phyloP scores from a whole-genome alignment of 2,888 invertebrate genomes.

The Dermolepida albohirtum region DNA sequence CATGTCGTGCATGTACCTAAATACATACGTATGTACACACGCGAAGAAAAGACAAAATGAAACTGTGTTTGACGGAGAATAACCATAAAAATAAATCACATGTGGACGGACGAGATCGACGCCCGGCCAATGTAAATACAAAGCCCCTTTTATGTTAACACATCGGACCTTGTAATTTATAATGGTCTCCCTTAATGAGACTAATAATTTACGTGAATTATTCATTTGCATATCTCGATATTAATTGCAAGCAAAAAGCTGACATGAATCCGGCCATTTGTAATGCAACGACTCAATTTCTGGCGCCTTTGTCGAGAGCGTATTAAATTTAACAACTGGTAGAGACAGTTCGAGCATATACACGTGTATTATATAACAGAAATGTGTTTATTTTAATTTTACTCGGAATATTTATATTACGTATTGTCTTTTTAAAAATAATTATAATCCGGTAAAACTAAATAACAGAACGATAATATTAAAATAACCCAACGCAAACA shows the following conservation, averaged over 20 bases:
- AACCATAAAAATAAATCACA: constrained; percentile 21
- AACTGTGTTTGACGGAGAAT: constrained; percentile 9
- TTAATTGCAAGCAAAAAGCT: neutral
- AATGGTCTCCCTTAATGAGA: constrained; percentile 11
- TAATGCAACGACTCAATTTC: neutral
- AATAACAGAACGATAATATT: no score
- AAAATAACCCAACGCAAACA: no score
- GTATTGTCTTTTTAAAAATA: no score
- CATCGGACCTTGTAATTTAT: constrained; percentile 10
- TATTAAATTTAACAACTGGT: neutral
- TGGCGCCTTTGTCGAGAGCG: neutral
- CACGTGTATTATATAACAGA: no score
- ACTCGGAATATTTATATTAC: no score
- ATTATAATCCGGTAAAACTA: no score
- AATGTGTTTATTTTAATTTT: no score
- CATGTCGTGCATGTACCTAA: neutral
- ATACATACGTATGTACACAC: neutral
- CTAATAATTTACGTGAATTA: constrained; percentile 6
- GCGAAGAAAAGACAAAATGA: constrained; percentile 8
- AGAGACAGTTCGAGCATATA: no score
- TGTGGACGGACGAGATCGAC: neutral
- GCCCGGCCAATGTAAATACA: neutral
- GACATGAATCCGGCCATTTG: neutral
- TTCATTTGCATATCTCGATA: neutral
- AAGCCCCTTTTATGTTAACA: constrained; percentile 5